These are phyloP conservation scores for Eustalomyia histrio DNA, from an alignment of 2,888 invertebrate species.

Conservation along the genomic window DNA sequence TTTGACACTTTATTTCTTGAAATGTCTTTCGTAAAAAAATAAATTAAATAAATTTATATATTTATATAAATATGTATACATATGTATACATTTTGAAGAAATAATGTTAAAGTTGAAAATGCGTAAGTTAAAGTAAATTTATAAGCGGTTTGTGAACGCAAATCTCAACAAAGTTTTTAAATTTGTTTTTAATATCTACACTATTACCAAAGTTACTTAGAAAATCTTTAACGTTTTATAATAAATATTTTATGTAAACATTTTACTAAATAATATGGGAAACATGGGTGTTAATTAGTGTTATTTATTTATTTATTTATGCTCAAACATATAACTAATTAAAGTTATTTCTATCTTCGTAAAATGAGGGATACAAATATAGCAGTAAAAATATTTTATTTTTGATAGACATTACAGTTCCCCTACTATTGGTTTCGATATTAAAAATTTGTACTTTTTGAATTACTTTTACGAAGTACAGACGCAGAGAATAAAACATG, in stretches of 20 bases:
- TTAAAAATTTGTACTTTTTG: no score
- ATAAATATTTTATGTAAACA: neutral
- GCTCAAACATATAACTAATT: no score
- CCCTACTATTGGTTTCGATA: no score
- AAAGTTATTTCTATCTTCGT: no score
- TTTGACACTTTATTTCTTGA: conserved; percentile 49
- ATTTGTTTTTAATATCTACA: neutral
- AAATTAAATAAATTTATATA: neutral
- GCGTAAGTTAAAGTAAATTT: conserved; percentile 32
- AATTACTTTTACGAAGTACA: no score
- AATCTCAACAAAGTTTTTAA: conserved; percentile 2
- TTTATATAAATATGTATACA: neutral
- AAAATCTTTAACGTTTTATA: neutral
- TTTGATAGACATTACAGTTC: no score
- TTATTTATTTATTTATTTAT: neutral
- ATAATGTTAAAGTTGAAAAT: conserved; percentile 48
- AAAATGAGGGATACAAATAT: no score
- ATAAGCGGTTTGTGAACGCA: conserved; percentile 6
- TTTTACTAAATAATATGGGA: neutral
- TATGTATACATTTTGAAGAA: neutral
- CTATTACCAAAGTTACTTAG: neutral
- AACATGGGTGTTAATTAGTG: neutral
- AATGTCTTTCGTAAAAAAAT: conserved; percentile 19
- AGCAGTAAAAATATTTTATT: no score
- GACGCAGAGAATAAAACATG: no score